Evolutionary conservation across 2,113 vertebrate species (phyloP), one percentile per base, ranked within the genome.

Genomic region (Eulacestoma nigropectus): DNA sequence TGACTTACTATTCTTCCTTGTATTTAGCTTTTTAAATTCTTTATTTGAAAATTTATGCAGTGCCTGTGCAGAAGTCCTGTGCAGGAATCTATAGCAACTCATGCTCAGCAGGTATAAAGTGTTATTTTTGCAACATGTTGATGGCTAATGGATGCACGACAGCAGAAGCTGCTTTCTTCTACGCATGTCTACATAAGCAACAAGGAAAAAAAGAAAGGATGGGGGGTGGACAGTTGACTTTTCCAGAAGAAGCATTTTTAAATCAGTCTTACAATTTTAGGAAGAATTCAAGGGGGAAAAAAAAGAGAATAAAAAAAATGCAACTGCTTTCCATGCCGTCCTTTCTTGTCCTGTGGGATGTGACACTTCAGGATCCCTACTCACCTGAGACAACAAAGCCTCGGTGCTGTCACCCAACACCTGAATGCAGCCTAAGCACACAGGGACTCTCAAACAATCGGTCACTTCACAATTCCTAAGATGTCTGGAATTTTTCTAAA

Each of bases 401-500:
- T 79, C 18, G 46, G 55, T 69, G 89, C 92, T 12, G 30, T 96
- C 95, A 95, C 84, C 95, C 96, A 97, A 95, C 97, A 98, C 97
- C 94, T 96, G 96, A 97, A 95, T 81, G 91, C 91, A 30, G 89
- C 80, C 95, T 91, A 93, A 96, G 84, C 93, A 97, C 93, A 97
- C 72, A 82, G 41, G 84, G 84, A 67, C 85, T 85, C 93, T 84
- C 85, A 96, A 94, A 98, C 97, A 98, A 97, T 96, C 68, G 94
- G 89, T 91, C 94, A 87, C 90, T 97, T 97, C 95, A 97, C 96
- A 96, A 98, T 98, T 98, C 97, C 95, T 97, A 95, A 96, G 93
- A 97, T 98, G 96, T 97, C 92, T 97, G 96, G 97, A 97, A 98
- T 98, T 90, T 97, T 98, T 98, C 89, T 96, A 94, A 97, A 97